A percentile compares a stretch with the other conserved stretches of the same genome.
phyloP scores from a whole-genome alignment of 1,140 invertebrate genomes.

The Leptinotarsa texana region DNA sequence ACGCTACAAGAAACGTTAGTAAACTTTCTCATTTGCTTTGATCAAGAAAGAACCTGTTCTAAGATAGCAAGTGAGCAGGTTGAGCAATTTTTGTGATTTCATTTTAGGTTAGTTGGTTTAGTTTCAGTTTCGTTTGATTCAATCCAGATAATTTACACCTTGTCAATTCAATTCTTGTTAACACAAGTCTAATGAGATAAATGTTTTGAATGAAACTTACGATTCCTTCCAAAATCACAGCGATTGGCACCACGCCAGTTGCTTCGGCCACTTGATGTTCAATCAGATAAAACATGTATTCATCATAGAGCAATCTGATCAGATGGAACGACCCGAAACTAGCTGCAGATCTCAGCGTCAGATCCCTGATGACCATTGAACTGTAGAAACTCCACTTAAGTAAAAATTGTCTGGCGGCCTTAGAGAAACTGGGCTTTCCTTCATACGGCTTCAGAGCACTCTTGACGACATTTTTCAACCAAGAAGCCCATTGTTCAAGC shows the following conservation, averaged over 20 bases:
- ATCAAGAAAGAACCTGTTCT: too few species aligned
- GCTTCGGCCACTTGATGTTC: constrained; percentile 95
- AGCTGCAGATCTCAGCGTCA: constrained; percentile 92
- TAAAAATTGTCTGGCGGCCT: constrained; percentile 90
- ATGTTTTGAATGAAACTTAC: constrained; percentile 56
- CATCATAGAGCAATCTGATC: constrained; percentile 95
- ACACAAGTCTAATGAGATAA: not conserved
- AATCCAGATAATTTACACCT: too few species aligned
- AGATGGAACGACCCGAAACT: constrained; percentile 99
- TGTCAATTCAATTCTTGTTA: too few species aligned
- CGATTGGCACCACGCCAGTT: constrained; percentile 88
- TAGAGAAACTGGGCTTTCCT: constrained; percentile 82
- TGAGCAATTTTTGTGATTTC: too few species aligned
- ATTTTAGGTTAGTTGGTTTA: too few species aligned
- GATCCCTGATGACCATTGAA: constrained; percentile 94
- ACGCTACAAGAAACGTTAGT: too few species aligned
- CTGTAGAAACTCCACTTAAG: constrained; percentile 99
- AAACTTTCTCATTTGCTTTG: too few species aligned
- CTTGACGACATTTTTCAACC: constrained; percentile 92
- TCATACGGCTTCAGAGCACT: constrained; percentile 87
- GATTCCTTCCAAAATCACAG: constrained; percentile 80
- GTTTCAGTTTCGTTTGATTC: too few species aligned
- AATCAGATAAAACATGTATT: constrained; percentile 99
- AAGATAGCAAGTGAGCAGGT: too few species aligned
- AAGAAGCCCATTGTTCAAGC: constrained; percentile 95